Evolutionary conservation across 1,140 invertebrate genomes (phyloP), one percentile per base, ranked within the genome.

Genomic region (Camponotus floridanus): DNA sequence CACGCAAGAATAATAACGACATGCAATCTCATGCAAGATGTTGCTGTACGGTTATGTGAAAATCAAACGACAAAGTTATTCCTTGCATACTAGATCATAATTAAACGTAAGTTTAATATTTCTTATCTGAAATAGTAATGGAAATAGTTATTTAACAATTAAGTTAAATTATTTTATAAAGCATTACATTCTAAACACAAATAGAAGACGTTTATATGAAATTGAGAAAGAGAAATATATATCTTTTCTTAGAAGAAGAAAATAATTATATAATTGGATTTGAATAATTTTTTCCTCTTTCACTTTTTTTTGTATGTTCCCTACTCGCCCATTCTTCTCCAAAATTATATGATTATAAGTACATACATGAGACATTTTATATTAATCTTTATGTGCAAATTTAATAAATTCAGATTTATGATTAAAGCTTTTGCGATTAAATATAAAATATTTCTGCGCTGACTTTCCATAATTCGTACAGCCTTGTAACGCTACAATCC

Each of bases 11-110:
- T 83, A 83, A 81, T 87, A 91, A 85, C 31, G 76, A 26, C 90
- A 91, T 91, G 90, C 90, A 91, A 70, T 91, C 55, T 79, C 90
- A 91, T 91, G 90, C 90, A 88, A 90, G 31, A 79, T 85, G 84
- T 70, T 90, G 31, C 65, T 86, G 80, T 79, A 81, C 62, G 61
- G 74, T 36, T 83, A 68, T 64, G 45, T 61, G 80, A 88, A 87
- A 80, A 67, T 85, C 79, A 7, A 62, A 26, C 33, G 78, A 55
- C 71, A 74, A 59, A 86, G 61, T 21, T 68, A 9, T 11, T 39
- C 26, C 8, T 21, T 26, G 5, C 6, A 57, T 76, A 76, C 15
- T 61, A 4, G 11, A 26, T 59, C 7, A 6, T 18, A n/a, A 7
- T 76, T 59, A 59, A 57, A 11, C 2, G 36, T 26, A 26, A 26